A percentile compares a stretch with the other conserved stretches of the same genome.
phyloP scores from a whole-genome alignment of 2,888 invertebrate genomes.

The Acrobasis suavella region DNA sequence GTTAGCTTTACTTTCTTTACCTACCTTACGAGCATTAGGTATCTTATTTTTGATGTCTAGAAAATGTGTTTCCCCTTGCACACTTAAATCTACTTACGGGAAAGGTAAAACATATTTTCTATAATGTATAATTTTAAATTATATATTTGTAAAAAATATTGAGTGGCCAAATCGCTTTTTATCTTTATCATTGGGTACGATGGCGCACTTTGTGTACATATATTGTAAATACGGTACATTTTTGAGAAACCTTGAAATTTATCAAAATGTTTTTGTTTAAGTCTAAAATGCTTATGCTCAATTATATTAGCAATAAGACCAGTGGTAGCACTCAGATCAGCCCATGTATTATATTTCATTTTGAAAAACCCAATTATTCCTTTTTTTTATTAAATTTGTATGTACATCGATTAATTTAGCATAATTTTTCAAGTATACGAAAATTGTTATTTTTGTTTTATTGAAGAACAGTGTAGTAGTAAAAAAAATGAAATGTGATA shows the following conservation, averaged over 20 bases:
- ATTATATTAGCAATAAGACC: constrained; percentile 71
- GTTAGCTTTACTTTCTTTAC: constrained; percentile 63
- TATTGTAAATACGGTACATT: constrained; percentile 74
- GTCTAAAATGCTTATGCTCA: constrained; percentile 79
- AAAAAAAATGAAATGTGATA: constrained; percentile 71
- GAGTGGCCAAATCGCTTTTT: constrained; percentile 73
- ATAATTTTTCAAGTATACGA: constrained; percentile 79
- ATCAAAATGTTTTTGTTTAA: constrained; percentile 60
- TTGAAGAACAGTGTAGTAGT: constrained; percentile 52
- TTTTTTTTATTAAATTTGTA: constrained; percentile 34
- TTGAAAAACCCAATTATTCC: constrained; percentile 7
- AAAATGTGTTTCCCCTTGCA: constrained; percentile 36
- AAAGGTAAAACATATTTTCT: constrained; percentile 62
- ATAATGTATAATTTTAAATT: constrained; percentile 48
- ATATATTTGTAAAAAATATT: constrained; percentile 56
- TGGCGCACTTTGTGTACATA: constrained; percentile 74
- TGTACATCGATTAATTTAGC: constrained; percentile 49
- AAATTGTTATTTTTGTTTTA: constrained; percentile 62
- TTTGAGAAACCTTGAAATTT: constrained; percentile 63
- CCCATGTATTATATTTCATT: constrained; percentile 44
- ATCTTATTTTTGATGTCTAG: constrained; percentile 34
- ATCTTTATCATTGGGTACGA: constrained; percentile 48
- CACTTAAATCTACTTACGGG: constrained; percentile 29
- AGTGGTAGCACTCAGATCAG: constrained; percentile 48
- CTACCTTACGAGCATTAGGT: constrained; percentile 42